phyloP scores from a whole-genome alignment of 2,113 vertebrate species.

The Otolemur garnettii region DNA sequence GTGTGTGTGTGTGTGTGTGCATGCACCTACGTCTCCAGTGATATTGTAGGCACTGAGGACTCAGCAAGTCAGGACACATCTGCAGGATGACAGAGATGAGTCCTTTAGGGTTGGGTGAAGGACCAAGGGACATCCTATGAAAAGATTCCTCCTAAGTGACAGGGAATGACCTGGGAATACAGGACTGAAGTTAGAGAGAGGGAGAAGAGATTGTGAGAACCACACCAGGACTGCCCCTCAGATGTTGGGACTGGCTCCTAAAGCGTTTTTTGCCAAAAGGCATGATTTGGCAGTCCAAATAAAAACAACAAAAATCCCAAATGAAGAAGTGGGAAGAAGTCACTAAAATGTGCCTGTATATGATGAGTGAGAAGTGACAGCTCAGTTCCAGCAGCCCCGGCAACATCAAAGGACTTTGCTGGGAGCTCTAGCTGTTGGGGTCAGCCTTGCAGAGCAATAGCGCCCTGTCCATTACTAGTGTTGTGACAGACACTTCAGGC shows the following conservation, averaged over 20 bases:
- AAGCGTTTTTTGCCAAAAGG: slow-evolving; percentile 29
- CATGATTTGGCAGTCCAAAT: background rate
- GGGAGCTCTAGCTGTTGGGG: background rate
- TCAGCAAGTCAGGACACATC: background rate
- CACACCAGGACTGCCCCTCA: background rate
- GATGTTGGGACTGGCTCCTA: background rate
- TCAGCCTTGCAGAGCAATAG: background rate
- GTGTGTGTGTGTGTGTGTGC: no score
- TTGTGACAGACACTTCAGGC: background rate
- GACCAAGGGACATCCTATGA: background rate
- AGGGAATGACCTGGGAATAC: background rate
- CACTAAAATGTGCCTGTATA: background rate
- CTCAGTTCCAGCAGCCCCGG: accelerated
- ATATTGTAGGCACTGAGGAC: background rate
- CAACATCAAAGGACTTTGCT: background rate
- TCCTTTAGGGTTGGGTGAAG: background rate
- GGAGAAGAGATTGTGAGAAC: background rate
- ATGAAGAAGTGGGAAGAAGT: background rate
- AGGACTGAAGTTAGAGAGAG: background rate
- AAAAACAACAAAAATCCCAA: background rate
- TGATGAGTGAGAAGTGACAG: background rate
- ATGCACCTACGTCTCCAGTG: background rate
- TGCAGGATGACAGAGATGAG: background rate
- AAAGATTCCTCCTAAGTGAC: background rate
- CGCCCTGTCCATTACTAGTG: background rate